Conservation (phyloP, 2,113 vertebrate genomes). For the Carlito syrichta region DNA sequence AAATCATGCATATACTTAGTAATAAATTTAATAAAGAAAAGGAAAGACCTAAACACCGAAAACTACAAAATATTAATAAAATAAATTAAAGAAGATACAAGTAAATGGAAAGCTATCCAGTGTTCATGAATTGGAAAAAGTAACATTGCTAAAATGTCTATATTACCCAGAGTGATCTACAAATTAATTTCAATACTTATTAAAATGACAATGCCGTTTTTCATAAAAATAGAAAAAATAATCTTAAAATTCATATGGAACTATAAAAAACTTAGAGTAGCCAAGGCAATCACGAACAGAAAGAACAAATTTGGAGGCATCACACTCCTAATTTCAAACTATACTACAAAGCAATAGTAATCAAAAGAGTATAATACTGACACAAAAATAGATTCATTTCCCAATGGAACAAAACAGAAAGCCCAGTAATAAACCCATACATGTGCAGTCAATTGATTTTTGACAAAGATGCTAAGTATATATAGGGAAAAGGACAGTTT, state of each 20-base stretch:
- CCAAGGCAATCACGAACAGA: not conserved
- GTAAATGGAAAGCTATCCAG: not conserved
- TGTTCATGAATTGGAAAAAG: not conserved
- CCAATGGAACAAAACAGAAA: not conserved
- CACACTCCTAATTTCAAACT: not conserved
- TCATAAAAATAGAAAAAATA: not conserved
- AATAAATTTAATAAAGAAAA: not conserved
- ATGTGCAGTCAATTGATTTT: not conserved
- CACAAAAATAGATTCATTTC: not conserved
- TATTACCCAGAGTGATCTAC: not conserved
- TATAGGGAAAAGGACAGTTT: not conserved
- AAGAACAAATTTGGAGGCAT: not conserved
- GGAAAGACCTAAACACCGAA: not conserved
- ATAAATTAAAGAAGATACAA: not conserved
- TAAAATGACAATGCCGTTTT: not conserved
- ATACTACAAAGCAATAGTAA: not conserved
- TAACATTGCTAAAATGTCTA: not conserved
- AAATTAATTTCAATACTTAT: not conserved
- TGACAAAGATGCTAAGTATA: not conserved
- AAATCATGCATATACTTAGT: not conserved
- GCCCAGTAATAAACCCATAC: not conserved
- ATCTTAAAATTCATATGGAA: not conserved
- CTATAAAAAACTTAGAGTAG: not conserved
- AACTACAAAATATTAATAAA: not conserved
- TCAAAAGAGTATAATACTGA: not conserved